These are phyloP conservation scores for Oxystoma pomonae DNA, from an alignment of 2,888 invertebrate genomes.

Conservation along the genomic window DNA sequence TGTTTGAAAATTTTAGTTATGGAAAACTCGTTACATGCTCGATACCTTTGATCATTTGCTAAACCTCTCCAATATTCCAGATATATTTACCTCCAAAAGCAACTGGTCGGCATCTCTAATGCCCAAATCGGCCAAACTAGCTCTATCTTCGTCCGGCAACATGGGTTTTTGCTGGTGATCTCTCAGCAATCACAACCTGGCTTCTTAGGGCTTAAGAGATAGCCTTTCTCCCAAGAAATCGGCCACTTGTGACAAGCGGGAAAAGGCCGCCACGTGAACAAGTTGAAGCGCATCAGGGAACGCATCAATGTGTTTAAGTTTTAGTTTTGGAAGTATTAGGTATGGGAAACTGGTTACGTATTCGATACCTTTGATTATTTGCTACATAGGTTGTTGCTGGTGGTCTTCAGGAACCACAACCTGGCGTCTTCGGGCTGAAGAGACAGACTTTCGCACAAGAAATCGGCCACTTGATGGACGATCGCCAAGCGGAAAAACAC, in stretches of 20 bases:
- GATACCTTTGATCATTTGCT: no score
- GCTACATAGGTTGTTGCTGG: constrained; percentile 35
- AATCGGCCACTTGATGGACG: constrained; percentile 71
- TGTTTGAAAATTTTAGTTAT: no score
- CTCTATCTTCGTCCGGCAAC: constrained; percentile 58
- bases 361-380: no score
- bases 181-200: constrained; percentile 66
- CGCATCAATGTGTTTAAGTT: no score
- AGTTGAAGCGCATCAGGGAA: no score
- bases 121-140: constrained; percentile 65
- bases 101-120: constrained; percentile 64
- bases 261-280: constrained; percentile 85
- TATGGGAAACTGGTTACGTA: no score
- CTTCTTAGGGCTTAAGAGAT: constrained; percentile 69
- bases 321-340: no score
- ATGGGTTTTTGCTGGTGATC: constrained; percentile 46
- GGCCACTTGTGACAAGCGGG: constrained; percentile 68
- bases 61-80: no score
- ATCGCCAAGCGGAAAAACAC: constrained; percentile 81
- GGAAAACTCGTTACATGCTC: no score
- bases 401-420: constrained; percentile 58
- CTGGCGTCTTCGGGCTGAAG: constrained; percentile 75
- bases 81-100: constrained; percentile 17
- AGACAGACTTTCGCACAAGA: constrained; percentile 65
- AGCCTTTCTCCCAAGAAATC: constrained; percentile 78